A percentile compares a stretch with the other conserved stretches of the same genome.
phyloP scores from a whole-genome alignment of 2,797 vertebrate species.

The Adelosebastes latens region DNA sequence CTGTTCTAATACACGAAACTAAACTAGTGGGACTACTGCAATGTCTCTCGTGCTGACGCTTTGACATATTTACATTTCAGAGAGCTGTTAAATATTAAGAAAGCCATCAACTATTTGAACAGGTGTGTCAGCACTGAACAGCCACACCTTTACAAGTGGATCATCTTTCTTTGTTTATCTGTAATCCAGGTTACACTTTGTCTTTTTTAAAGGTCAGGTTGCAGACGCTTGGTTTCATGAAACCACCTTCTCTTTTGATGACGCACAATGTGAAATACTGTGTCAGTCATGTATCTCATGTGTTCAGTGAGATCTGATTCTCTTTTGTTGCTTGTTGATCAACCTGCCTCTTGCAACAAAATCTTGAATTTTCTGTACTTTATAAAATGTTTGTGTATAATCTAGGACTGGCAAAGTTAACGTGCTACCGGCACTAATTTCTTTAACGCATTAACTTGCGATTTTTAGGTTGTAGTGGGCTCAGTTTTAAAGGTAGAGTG shows the following conservation, averaged over 20 bases:
- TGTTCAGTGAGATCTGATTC: neutral
- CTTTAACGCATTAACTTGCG: no score
- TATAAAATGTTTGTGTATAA: neutral
- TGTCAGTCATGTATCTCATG: no score
- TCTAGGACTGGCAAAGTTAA: no score
- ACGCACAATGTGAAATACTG: neutral
- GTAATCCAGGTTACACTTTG: neutral
- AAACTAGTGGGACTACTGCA: neutral
- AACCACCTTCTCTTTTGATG: neutral
- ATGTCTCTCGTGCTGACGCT: neutral
- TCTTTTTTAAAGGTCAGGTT: neutral
- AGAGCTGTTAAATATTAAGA: neutral
- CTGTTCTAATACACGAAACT: neutral
- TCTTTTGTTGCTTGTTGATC: neutral
- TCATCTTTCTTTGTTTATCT: constrained; percentile 2
- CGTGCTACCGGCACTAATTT: no score
- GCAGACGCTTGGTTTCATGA: neutral
- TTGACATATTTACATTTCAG: neutral
- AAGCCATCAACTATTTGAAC: neutral
- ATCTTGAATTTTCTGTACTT: neutral
- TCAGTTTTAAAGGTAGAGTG: no score
- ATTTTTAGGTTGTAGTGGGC: no score
- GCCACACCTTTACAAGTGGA: neutral
- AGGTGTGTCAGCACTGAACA: neutral
- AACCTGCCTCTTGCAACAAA: neutral